Percentiles rank a stretch among this genome's conserved stretches.
phyloP scores from a whole-genome alignment of 2,113 vertebrate species.

The Tychaedon coryphoeus region DNA sequence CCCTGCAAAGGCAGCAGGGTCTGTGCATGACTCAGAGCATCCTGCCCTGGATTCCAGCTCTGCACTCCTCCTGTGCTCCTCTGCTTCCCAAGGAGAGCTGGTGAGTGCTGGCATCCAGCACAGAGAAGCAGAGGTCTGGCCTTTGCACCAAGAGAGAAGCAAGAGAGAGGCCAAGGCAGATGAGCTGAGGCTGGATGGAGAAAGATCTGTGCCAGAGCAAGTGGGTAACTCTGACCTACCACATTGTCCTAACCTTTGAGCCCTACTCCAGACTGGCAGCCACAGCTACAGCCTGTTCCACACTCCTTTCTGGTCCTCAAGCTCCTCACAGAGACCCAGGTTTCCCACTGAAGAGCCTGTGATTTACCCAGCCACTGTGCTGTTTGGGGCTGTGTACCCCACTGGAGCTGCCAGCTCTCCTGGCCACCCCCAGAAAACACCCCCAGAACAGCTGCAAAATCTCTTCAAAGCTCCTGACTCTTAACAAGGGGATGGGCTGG shows the following conservation, averaged over 20 bases:
- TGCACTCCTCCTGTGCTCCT: not conserved
- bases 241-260: not conserved
- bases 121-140: not conserved
- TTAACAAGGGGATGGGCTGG: not conserved
- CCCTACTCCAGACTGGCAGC: not conserved
- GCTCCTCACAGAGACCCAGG: not conserved
- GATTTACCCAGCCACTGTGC: not conserved
- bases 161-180: not conserved
- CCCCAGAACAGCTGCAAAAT: not conserved
- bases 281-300: not conserved
- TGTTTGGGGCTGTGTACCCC: not conserved
- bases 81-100: not conserved
- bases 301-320: not conserved
- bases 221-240: not conserved
- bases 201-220: not conserved
- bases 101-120: not conserved
- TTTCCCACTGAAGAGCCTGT: not conserved
- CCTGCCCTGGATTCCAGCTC: not conserved
- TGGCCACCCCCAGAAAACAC: not conserved
- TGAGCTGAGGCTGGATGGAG: not conserved
- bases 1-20: not conserved
- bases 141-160: not conserved
- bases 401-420: not conserved
- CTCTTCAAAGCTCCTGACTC: not conserved
- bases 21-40: not conserved